Conservation (phyloP, 92 coral and sea anemone species). For the Isaurus tuberculatus region DNA sequence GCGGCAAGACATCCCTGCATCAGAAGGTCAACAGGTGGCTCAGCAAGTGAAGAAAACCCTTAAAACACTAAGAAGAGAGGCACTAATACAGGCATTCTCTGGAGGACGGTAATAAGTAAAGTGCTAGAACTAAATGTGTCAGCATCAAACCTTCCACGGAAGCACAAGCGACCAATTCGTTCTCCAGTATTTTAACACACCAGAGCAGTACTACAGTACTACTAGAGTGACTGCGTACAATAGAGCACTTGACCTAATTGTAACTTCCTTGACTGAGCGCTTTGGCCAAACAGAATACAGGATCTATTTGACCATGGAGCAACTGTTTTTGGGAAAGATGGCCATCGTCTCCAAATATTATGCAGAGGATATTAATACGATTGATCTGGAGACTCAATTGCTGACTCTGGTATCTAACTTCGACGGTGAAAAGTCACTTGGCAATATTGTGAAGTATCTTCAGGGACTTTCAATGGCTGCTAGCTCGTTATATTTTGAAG, state of each 20-base stretch:
- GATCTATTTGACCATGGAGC: constrained; percentile 20
- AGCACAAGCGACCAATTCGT: constrained; percentile 31
- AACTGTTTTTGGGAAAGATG: too few relatives aligned
- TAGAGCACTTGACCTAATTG: constrained; percentile 23
- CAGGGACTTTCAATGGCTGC: constrained; percentile 7
- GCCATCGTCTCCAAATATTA: background rate
- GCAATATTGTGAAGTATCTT: constrained; percentile 22
- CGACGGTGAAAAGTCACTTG: background rate
- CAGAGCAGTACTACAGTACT: constrained; percentile 36
- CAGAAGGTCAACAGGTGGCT: constrained; percentile 35
- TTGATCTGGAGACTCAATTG: constrained; percentile 21
- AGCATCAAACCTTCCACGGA: constrained; percentile 28
- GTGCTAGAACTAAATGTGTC: background rate
- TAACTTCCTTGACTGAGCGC: background rate
- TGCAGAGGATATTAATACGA: background rate
- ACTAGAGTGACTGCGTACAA: constrained; percentile 32
- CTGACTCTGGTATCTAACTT: background rate
- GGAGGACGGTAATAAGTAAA: constrained; percentile 12
- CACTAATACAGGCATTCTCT: background rate
- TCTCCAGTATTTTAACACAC: constrained; percentile 20
- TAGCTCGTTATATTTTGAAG: background rate
- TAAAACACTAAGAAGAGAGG: constrained; percentile 14
- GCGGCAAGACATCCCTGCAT: constrained; percentile 13
- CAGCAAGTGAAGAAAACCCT: constrained; percentile 19
- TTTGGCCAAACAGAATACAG: constrained; percentile 15